Percentiles rank a stretch among this genome's conserved stretches.
Evolutionary conservation across 2,113 vertebrate genomes (phyloP).

Genomic region (Steatornis caripensis): DNA sequence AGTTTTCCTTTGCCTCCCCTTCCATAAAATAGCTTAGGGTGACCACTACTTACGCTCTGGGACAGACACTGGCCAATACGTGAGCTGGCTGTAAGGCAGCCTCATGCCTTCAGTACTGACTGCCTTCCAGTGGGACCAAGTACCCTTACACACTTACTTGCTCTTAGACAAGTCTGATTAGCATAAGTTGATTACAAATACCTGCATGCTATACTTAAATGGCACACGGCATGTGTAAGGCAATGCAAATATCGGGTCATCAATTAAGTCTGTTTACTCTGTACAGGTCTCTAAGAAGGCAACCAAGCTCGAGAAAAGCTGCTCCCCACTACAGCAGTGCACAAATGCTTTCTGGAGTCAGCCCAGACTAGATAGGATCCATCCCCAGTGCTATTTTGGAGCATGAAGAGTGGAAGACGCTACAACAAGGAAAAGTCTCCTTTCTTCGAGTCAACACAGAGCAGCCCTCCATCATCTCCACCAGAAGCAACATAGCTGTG

Average conservation of each 20-base stretch:
- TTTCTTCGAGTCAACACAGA: not conserved
- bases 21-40: not conserved
- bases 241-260: rapidly evolving
- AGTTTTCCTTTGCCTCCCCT: not conserved
- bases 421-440: not conserved
- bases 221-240: rapidly evolving
- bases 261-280: not conserved
- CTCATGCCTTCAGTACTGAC: not conserved
- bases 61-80: not conserved
- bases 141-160: not conserved
- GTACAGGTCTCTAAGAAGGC: not conserved
- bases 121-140: not conserved
- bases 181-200: not conserved
- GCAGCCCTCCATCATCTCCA: not conserved
- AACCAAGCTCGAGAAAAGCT: not conserved
- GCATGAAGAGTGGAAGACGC: not conserved
- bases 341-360: not conserved
- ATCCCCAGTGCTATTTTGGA: not conserved
- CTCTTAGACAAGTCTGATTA: not conserved
- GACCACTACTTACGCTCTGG: not conserved
- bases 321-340: not conserved
- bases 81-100: not conserved
- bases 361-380: not conserved
- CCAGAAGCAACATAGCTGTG: not conserved
- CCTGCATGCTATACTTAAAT: not conserved